These are phyloP conservation scores for Bombus impatiens DNA, from an alignment of 1,140 invertebrate species.

Conservation along the genomic window DNA sequence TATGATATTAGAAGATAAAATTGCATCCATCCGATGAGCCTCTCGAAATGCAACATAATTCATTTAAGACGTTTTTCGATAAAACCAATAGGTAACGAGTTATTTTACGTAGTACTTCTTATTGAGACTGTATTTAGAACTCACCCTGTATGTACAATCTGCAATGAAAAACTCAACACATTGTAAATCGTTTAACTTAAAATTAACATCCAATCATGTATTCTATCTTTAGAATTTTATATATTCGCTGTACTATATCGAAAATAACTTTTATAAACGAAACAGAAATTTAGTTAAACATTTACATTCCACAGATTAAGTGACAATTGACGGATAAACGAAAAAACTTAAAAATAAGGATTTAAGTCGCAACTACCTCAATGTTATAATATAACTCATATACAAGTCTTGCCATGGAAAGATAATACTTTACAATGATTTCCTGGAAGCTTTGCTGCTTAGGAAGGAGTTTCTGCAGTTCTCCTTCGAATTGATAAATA, in stretches of 20 bases:
- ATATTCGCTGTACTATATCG: not conserved
- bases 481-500: not conserved
- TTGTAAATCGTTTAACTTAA: not conserved
- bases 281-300: not conserved
- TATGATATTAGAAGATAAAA: no score
- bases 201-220: not conserved
- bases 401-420: not conserved
- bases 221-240: not conserved
- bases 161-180: no score
- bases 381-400: not conserved
- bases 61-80: no score
- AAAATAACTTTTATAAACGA: not conserved
- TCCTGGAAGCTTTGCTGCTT: not conserved
- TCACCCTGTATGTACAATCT: no score
- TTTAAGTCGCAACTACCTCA: not conserved
- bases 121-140: no score
- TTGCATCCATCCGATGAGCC: no score
- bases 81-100: no score
- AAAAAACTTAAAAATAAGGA: not conserved
- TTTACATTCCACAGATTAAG: not conserved
- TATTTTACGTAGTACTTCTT: no score
- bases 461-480: not conserved
- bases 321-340: not conserved
- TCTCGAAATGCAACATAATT: no score
- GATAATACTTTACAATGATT: not conserved